Percentiles rank a stretch among this genome's conserved stretches.
Conservation (phyloP, 2,113 vertebrate species). For the Amblyornis subalaris region DNA sequence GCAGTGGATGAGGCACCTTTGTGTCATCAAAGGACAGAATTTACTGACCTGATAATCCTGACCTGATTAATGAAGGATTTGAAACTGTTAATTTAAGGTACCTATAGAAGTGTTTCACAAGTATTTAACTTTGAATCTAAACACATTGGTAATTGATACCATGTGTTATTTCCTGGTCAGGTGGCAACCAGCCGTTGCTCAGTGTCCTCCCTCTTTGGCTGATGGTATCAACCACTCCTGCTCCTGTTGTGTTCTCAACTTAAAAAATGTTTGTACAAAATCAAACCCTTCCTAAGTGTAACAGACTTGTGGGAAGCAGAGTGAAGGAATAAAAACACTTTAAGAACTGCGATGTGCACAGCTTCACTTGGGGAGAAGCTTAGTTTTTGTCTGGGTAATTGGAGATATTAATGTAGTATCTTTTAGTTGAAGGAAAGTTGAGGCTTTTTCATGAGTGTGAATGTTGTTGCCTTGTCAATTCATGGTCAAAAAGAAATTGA, state of each 20-base stretch:
- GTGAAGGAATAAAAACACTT: not conserved
- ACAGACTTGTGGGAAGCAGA: not conserved
- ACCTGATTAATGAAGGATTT: not conserved
- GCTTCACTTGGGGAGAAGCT: not conserved
- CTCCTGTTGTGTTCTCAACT: not conserved
- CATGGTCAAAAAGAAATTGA: not conserved
- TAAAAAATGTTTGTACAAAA: not conserved
- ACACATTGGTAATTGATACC: not conserved
- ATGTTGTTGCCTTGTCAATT: not conserved
- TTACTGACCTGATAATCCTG: not conserved
- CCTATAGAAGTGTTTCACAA: not conserved
- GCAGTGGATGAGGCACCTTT: not conserved
- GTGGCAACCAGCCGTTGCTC: not conserved
- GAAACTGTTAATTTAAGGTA: not conserved
- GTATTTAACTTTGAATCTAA: not conserved
- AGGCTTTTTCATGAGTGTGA: not conserved
- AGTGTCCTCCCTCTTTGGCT: too few relatives aligned
- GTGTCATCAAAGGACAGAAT: not conserved
- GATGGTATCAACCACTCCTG: not conserved
- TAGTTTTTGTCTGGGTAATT: not conserved
- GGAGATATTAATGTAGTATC: not conserved
- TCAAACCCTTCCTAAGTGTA: not conserved
- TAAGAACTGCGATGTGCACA: not conserved
- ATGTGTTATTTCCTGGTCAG: not conserved
- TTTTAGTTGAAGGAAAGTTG: not conserved